These are phyloP conservation scores for Brachionus paranguensis DNA, from an alignment of 1,140 invertebrate genomes.

Conservation along the genomic window DNA sequence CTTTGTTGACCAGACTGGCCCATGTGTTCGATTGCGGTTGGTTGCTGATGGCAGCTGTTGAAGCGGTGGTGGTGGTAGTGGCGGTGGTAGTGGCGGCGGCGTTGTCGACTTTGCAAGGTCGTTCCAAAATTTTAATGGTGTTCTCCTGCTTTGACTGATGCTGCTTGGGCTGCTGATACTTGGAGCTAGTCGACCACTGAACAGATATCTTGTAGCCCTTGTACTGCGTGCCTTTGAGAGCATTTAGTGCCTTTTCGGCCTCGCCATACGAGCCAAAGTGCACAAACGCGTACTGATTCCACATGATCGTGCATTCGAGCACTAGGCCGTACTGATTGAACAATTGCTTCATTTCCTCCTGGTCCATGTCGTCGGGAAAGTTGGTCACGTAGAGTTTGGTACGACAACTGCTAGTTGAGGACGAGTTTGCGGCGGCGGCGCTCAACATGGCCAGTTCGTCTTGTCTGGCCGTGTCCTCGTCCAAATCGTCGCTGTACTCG, in stretches of 20 bases:
- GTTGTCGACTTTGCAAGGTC: not conserved
- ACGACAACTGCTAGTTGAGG: not conserved
- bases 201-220: conserved; percentile 34
- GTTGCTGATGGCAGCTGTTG: not conserved
- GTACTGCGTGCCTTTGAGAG: conserved; percentile 8
- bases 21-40: not conserved
- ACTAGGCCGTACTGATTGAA: conserved; percentile 29
- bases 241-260: conserved; percentile 29
- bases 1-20: not conserved
- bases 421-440: not conserved
- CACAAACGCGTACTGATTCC: conserved; percentile 40
- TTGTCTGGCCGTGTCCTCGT: not conserved
- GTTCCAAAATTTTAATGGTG: not conserved
- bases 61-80: too few relatives aligned
- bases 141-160: not conserved
- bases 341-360: conserved; percentile 39
- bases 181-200: conserved; percentile 38
- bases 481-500: not conserved
- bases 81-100: too few relatives aligned
- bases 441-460: not conserved
- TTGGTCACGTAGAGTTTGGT: conserved; percentile 36
- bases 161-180: conserved; percentile 34
- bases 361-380: conserved; percentile 39
- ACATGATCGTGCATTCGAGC: conserved; percentile 35
- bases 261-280: conserved; percentile 37